Evolutionary conservation across 2,113 vertebrate genomes (phyloP).

Genomic region (Poecile atricapillus): DNA sequence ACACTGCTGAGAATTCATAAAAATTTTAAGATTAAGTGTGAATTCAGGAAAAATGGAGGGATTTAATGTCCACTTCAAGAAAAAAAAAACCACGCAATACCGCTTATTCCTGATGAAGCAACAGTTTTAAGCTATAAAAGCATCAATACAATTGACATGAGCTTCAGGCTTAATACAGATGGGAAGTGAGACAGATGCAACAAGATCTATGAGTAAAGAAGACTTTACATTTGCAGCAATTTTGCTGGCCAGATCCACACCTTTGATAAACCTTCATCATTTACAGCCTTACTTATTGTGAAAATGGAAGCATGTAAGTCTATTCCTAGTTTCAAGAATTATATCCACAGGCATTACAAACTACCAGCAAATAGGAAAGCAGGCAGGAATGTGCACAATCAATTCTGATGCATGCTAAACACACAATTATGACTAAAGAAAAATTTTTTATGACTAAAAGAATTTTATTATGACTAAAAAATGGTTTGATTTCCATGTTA

Average conservation of each 20-base stretch:
- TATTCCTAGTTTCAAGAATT: not conserved
- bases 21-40: not conserved
- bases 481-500: not conserved
- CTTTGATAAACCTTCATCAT: not conserved
- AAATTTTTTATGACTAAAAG: too few relatives aligned
- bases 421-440: not conserved
- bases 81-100: not conserved
- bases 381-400: not conserved
- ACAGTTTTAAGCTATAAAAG: not conserved
- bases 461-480: not conserved
- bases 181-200: not conserved
- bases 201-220: not conserved
- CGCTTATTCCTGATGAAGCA: not conserved
- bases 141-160: not conserved
- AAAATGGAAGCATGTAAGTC: not conserved
- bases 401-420: not conserved
- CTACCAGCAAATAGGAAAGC: not conserved
- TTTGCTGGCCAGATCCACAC: not conserved
- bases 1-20: not conserved
- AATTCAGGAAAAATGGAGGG: not conserved
- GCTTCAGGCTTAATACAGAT: not conserved
- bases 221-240: not conserved
- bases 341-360: not conserved
- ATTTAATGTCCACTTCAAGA: not conserved
- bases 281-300: not conserved